A percentile compares a stretch with the other conserved stretches of the same genome.
These are phyloP conservation scores for Portevinia maculata DNA, from an alignment of 2,888 invertebrate species.

Conservation along the genomic window DNA sequence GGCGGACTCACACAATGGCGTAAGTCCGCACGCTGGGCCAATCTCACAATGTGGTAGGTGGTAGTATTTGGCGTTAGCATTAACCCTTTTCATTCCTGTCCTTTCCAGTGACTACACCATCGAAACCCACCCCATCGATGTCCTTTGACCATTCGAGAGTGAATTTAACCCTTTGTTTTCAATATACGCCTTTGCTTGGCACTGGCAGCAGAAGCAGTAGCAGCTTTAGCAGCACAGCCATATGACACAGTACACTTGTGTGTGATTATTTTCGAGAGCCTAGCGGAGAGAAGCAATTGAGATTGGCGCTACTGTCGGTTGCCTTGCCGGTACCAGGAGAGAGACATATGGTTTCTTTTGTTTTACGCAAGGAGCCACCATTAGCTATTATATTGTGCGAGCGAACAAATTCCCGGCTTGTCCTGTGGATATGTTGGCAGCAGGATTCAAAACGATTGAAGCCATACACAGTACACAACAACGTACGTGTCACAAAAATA, in stretches of 20 bases:
- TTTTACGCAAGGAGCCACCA: slow-evolving; percentile 65
- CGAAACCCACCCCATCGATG: slow-evolving; percentile 78
- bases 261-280: slow-evolving; percentile 74
- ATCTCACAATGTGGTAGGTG: slow-evolving; percentile 78
- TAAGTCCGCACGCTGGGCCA: slow-evolving; percentile 70
- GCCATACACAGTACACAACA: slow-evolving; percentile 59
- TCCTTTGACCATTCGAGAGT: slow-evolving; percentile 82
- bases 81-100: slow-evolving; percentile 78
- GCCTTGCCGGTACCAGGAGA: slow-evolving; percentile 30
- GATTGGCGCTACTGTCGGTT: slow-evolving; percentile 55
- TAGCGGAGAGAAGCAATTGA: slow-evolving; percentile 58
- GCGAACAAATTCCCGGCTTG: slow-evolving; percentile 51
- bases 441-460: slow-evolving; percentile 51
- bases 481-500: slow-evolving; percentile 73
- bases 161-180: slow-evolving; percentile 80
- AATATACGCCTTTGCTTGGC: slow-evolving; percentile 74
- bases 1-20: slow-evolving; percentile 72
- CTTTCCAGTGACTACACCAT: slow-evolving; percentile 69
- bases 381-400: slow-evolving; percentile 63
- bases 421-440: slow-evolving; percentile 55
- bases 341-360: slow-evolving; percentile 73
- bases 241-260: slow-evolving; percentile 73
- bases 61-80: slow-evolving; percentile 80
- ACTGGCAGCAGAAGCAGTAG: too few relatives aligned
- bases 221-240: slow-evolving; percentile 66